Conservation (phyloP, 2,888 invertebrate species). For the Timandra comae region DNA sequence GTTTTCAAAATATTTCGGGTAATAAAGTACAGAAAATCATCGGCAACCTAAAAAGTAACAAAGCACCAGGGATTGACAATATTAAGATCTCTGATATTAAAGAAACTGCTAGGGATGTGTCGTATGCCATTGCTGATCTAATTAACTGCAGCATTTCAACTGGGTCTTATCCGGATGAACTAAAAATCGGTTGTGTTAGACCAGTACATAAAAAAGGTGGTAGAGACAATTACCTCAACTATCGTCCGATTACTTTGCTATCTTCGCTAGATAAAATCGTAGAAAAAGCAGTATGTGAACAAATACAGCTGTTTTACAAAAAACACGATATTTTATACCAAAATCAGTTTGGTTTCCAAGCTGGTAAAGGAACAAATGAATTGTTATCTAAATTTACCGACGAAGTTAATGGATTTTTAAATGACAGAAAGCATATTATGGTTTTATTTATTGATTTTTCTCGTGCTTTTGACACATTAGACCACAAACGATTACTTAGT, state of each 20-base stretch:
- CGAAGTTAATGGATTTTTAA: conserved; percentile 1
- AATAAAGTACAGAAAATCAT: conserved; percentile 8
- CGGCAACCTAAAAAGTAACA: conserved; percentile 10
- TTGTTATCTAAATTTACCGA: conserved; percentile 1
- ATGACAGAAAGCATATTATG: conserved; percentile 1
- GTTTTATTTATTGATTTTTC: too few species aligned
- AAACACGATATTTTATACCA: conserved; percentile 7
- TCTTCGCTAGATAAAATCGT: conserved; percentile 20
- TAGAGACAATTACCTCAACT: conserved; percentile 7
- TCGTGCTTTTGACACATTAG: conserved; percentile 19
- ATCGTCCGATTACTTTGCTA: conserved; percentile 18
- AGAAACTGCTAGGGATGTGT: too few species aligned
- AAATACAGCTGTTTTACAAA: conserved; percentile 13
- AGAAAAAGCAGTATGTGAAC: conserved; percentile 12
- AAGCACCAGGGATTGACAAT: conserved; percentile 10
- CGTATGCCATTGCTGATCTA: conserved; percentile 13
- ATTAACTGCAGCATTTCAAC: conserved; percentile 17
- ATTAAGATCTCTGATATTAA: conserved; percentile 1
- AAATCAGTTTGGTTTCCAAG: conserved; percentile 10
- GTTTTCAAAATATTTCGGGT: conserved; percentile 1
- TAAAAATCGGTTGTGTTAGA: conserved; percentile 17
- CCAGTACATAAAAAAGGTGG: conserved; percentile 16
- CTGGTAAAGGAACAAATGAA: neutral
- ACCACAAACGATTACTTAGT: conserved; percentile 9
- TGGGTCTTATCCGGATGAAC: conserved; percentile 13